Base-by-base conservation (phyloP, 2,888 invertebrate species). In the Hermaeophaga mercurialis region DNA sequence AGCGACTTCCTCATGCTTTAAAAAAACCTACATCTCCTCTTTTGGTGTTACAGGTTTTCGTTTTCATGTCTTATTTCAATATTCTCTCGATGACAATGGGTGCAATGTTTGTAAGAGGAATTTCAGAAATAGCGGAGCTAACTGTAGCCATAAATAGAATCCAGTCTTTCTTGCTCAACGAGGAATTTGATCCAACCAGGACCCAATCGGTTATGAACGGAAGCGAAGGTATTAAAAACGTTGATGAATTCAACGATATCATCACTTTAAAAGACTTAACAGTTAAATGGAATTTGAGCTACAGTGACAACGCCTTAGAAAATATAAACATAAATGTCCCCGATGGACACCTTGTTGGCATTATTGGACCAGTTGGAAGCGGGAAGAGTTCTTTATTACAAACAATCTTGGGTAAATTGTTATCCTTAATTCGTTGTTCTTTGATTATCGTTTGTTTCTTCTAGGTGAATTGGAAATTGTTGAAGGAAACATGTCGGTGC, bases 321-420 rank as follows among this genome's bases (percentile, higher is more conserved):
- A 64, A 72, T 36, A 63, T 78, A 5, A 70, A 63, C 54, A 8
- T 78, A 5, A 66, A 58, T 1, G 65, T 74, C 0, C 63, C 65
- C 15, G 68, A 65, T 46, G 72, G 75, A 2, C 66, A 68, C 45
- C 73, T 86, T 1, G 78, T 87, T 1, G 81, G 74, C 1, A 62
- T 78, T 17, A 82, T 85, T 52, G 84, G 84, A 36, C 78, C 82
- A 3, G 84, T 84, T 1, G 84, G 84, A 1, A 77, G 82, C 36
- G 84, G 84, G 9, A 85, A 89, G 62, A 85, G 86, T 1, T 87
- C 88, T 0, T 70, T 91, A 0, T 77, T 91, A 0, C 85, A 58
- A 19, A 53, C 58, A 2, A 28, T 60, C 6, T 33, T 60, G 3
- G 63, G 63, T 61, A 17, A 50, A 15, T 18, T 14, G 5, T 4